Evolutionary conservation across 2,797 vertebrate genomes (phyloP), one percentile per base, ranked within the genome.

Genomic region (Betta splendens): DNA sequence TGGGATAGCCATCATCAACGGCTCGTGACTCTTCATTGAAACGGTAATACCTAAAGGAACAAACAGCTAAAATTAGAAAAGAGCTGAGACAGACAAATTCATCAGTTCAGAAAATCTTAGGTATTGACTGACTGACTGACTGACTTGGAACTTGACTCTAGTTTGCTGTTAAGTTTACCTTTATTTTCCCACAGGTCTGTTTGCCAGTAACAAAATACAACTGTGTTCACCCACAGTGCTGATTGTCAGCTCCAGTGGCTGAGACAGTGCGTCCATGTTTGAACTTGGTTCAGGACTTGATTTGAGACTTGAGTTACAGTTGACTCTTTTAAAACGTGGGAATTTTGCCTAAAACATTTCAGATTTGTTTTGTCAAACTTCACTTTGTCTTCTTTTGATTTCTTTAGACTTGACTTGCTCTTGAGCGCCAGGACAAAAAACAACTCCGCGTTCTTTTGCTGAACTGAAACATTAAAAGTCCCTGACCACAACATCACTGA

Each of bases 1-100:
- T 96, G 11, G 95, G 95, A 71, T 97, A 97, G 37, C 91, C 95
- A 1, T 79, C 59, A 31, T 96, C 94, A 32, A 97, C 94, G 1
- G 83, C 57, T 20, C 52, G 87, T 2, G 83, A 71, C 0, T 93
- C 90, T 65, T 97, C 95, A 2, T 93, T 95, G 78, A 93, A 97
- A 26, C 94, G 94, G 80, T 96, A 97, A 79, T 97, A 97, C 78
- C 95, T 97, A 11, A 71, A 52, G 5, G 32, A 36, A 42, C 20
- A 51, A 29, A 15, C 38, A 49, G 22, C n/a, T n/a, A n/a, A n/a
- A n/a, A n/a, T n/a, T n/a, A n/a, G n/a, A n/a, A 10, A 43, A 13
- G 1, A 23, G 31, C 44, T 22, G 2, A 12, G 9, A n/a, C 35
- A 29, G 49, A 31, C 13, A 31, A 4, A 5, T 31, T n/a, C n/a